Conservation (phyloP, 2,113 vertebrate species). For the Xyliphius kryptos region DNA sequence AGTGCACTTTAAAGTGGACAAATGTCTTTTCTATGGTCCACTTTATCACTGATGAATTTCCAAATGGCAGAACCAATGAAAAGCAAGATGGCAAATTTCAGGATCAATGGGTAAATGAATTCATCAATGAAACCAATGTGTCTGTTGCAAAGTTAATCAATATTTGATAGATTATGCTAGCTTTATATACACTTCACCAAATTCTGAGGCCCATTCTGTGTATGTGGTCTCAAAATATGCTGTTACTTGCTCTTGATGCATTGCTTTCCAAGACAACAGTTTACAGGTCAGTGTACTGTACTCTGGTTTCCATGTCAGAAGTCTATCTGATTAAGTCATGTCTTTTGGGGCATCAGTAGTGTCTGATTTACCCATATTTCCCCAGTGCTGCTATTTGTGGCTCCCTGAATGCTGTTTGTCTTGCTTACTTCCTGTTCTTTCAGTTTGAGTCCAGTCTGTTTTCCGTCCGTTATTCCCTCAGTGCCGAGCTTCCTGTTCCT, state of each 20-base stretch:
- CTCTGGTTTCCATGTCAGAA: neutral
- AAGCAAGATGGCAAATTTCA: too few relatives aligned
- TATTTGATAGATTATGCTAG: neutral
- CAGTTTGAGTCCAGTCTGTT: constrained; percentile 9
- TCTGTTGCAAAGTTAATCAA: too few relatives aligned
- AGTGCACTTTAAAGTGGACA: too few relatives aligned
- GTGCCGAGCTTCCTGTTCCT: constrained; percentile 16
- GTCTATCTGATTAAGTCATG: neutral
- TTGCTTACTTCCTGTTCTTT: constrained; percentile 26
- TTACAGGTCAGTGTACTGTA: neutral
- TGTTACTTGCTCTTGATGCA: neutral
- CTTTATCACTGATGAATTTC: too few relatives aligned
- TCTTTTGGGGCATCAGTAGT: neutral
- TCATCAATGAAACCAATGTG: too few relatives aligned
- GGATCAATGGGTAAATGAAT: too few relatives aligned
- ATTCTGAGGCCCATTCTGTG: neutral
- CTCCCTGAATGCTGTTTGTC: constrained; percentile 8
- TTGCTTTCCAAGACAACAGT: constrained; percentile 6
- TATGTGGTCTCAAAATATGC: neutral
- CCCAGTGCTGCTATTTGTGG: constrained; percentile 19
- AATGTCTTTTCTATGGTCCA: too few relatives aligned
- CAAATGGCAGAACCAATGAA: too few relatives aligned
- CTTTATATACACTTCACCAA: too few relatives aligned
- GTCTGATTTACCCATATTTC: neutral
- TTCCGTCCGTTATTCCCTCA: constrained; percentile 12